Evolutionary conservation across 2,888 invertebrate genomes (phyloP).

Genomic region (Zaprionus obscuricornis): DNA sequence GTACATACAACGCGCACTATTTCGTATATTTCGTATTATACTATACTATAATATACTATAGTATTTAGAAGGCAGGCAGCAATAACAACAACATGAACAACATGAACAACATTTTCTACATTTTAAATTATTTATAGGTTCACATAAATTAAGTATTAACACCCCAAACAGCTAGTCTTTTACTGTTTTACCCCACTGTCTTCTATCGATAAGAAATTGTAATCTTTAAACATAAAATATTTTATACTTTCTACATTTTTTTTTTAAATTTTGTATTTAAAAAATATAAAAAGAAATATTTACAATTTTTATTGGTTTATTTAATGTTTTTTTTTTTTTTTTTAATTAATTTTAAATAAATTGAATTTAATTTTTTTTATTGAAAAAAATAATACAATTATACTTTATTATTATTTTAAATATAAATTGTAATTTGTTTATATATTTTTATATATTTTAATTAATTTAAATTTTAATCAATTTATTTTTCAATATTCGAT

Average conservation of each 20-base stretch:
- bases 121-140: conserved; percentile 81
- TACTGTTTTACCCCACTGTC: not conserved
- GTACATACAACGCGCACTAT: conserved; percentile 72
- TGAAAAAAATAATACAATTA: not conserved
- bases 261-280: too few relatives aligned
- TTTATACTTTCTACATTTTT: too few relatives aligned
- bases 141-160: conserved; percentile 79
- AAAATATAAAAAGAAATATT: too few relatives aligned
- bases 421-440: not conserved
- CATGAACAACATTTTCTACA: too few relatives aligned
- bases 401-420: too few relatives aligned
- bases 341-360: not conserved
- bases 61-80: conserved; percentile 55
- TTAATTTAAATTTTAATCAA: not conserved
- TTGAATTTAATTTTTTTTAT: not conserved
- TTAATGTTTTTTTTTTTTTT: conserved; percentile 15
- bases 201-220: too few relatives aligned
- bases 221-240: too few relatives aligned
- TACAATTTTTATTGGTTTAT: conserved; percentile 23
- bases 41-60: too few relatives aligned
- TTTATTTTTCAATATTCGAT: not conserved
- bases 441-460: not conserved
- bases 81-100: too few relatives aligned
- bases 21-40: too few relatives aligned
- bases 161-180: conserved; percentile 36